phyloP scores from a whole-genome alignment of 23 tunicate genomes.

The Halocynthia aurantium region DNA sequence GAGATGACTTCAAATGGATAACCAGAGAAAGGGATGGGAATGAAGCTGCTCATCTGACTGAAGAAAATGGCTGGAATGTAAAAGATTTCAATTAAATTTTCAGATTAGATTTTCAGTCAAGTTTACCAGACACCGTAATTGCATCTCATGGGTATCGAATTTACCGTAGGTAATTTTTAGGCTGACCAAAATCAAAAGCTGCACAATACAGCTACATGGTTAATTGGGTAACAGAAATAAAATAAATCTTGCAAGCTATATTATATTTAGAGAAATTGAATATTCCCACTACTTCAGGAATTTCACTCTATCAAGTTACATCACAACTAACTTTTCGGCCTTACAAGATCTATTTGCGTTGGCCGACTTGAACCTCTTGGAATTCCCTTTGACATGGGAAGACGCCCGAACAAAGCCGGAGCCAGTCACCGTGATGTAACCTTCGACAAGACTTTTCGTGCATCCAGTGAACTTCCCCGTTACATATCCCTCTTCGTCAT shows the following conservation, averaged over 20 bases:
- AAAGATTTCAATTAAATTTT: background rate
- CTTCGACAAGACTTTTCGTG: constrained; percentile 36
- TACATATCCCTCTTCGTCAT: constrained; percentile 13
- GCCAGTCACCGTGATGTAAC: constrained; percentile 35
- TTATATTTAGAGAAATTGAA: no score
- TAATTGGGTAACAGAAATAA: no score
- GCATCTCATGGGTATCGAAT: no score
- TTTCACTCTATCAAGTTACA: no score
- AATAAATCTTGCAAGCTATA: no score
- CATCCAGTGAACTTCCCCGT: constrained; percentile 43
- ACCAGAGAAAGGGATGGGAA: constrained; percentile 60
- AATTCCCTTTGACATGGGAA: constrained; percentile 37
- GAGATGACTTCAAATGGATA: constrained; percentile 46
- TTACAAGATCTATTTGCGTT: constrained; percentile 27
- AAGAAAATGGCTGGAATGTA: constrained; percentile 57
- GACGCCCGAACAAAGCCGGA: constrained; percentile 26
- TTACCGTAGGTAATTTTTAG: no score
- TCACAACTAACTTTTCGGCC: no score
- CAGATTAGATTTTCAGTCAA: background rate
- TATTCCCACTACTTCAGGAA: no score
- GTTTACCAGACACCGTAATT: background rate
- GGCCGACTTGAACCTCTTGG: constrained; percentile 47
- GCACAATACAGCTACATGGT: no score
- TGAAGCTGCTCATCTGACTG: constrained; percentile 22
- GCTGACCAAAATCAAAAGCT: no score